Percentiles rank a stretch among this genome's conserved stretches.
Conservation (phyloP, 2,113 vertebrate genomes). For the Melanerpes aurifrons region DNA sequence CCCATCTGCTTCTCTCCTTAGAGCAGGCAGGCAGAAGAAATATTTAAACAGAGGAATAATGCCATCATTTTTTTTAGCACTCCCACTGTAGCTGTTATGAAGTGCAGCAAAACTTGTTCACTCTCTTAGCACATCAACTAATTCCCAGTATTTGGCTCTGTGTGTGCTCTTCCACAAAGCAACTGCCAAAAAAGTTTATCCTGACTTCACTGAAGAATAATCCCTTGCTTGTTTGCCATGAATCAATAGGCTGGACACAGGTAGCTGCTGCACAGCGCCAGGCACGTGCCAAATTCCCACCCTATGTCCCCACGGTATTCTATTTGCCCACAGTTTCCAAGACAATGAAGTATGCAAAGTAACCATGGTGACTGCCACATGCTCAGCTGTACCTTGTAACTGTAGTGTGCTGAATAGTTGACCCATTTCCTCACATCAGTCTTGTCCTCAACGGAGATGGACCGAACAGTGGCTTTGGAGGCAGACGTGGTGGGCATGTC, state of each 20-base stretch:
- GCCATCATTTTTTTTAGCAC: background rate
- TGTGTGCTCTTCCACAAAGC: background rate
- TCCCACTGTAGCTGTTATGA: background rate
- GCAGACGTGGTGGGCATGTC: conserved; percentile 88
- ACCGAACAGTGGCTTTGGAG: conserved; percentile 83
- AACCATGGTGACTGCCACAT: background rate
- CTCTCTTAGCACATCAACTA: background rate
- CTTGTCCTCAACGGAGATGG: conserved; percentile 85
- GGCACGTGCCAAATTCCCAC: background rate
- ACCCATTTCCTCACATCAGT: conserved; percentile 86
- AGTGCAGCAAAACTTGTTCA: background rate
- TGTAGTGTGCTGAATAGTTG: conserved; percentile 89
- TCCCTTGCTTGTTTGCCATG: background rate
- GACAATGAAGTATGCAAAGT: background rate
- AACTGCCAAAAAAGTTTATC: background rate
- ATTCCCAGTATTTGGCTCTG: background rate
- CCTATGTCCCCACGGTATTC: background rate
- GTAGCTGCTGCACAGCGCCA: background rate
- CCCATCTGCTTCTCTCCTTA: conserved; percentile 31
- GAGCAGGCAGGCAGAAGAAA: background rate
- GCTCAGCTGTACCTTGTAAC: conserved; percentile 82
- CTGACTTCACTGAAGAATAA: background rate
- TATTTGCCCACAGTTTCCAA: background rate
- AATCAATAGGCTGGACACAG: background rate
- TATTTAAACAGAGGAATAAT: background rate